phyloP scores from a whole-genome alignment of 2,113 vertebrate species.

The Microcebus griseorufus region DNA sequence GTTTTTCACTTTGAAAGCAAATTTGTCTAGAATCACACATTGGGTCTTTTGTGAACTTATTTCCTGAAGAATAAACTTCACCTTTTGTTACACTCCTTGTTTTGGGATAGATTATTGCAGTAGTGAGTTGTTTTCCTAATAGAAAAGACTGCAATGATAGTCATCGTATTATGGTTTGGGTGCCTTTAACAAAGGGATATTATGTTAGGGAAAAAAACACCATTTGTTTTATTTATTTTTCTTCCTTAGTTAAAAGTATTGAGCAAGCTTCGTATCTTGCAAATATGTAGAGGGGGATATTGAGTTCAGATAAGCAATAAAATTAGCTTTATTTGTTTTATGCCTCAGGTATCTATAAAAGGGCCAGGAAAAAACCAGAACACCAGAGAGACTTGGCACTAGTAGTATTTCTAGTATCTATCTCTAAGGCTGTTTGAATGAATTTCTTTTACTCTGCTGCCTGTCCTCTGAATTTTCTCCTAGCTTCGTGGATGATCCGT shows the following conservation, averaged over 20 bases:
- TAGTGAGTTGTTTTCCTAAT: background rate
- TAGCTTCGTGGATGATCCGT: background rate
- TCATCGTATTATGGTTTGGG: background rate
- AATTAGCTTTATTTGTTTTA: background rate
- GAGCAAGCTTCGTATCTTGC: background rate
- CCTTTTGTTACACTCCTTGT: background rate
- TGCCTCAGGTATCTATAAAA: background rate
- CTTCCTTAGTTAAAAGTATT: constrained; percentile 2
- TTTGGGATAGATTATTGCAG: background rate
- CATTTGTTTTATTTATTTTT: background rate
- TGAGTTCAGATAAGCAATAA: background rate
- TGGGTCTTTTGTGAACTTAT: background rate
- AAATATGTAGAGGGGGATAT: background rate
- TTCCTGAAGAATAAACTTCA: background rate
- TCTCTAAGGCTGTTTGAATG: background rate
- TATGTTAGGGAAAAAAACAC: background rate
- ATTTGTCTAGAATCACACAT: background rate
- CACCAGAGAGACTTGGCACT: background rate
- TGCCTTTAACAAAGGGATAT: background rate
- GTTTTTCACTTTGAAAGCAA: background rate
- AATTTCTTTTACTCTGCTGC: background rate
- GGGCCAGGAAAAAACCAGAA: background rate
- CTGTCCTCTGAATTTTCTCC: background rate
- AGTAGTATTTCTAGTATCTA: background rate
- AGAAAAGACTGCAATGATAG: background rate